Base-by-base conservation (phyloP, 2,797 vertebrate genomes). In the Sebastes iracundus region DNA sequence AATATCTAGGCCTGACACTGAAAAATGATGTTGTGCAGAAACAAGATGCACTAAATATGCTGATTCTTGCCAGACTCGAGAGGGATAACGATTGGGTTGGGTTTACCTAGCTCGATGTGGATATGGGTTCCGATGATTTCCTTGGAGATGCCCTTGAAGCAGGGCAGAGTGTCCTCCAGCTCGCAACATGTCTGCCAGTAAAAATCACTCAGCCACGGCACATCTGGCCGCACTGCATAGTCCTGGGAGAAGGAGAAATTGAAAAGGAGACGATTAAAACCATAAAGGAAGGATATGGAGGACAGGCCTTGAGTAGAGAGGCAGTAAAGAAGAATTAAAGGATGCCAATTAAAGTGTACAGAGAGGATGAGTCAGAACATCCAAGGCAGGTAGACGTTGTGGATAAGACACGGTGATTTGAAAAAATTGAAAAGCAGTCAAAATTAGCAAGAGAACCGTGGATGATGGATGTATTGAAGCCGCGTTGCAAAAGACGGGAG, bases 181-280 rank as follows among this genome's bases (percentile, higher is more conserved):
- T 96, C 94, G 93, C 94, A 96, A 80, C 95, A 97, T 0, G 90
- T 93, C 60, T 94, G 87, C 97, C 95, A 97, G n/a, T 85, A 55
- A 30, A 79, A 81, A 65, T 96, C 93, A 87, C 92, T 90, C 56
- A 97, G 84, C 95, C 96, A 95, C 16, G 93, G 91, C 18, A 94
- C 82, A 4, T 95, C 87, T 33, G 97, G 96, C 79, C 94, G 95
- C 59, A 88, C 72, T 58, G 92, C 82, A 25, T 28, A 74, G 27
- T 95, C 92, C 94, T 97, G 66, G 35, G 20, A 83, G 61, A 81
- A 28, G 14, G 59, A 49, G 8, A 46, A 46, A 83, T 33, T 27
- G 10, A 87, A 69, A 58, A 30, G 22, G 32, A 33, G 70, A 61
- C 1, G 3, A 63, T 66, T n/a, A 66, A 14, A 55, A 67, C 30